Base-by-base conservation (phyloP, 2,888 invertebrate genomes). In the Xanthostigma xanthostigma region DNA sequence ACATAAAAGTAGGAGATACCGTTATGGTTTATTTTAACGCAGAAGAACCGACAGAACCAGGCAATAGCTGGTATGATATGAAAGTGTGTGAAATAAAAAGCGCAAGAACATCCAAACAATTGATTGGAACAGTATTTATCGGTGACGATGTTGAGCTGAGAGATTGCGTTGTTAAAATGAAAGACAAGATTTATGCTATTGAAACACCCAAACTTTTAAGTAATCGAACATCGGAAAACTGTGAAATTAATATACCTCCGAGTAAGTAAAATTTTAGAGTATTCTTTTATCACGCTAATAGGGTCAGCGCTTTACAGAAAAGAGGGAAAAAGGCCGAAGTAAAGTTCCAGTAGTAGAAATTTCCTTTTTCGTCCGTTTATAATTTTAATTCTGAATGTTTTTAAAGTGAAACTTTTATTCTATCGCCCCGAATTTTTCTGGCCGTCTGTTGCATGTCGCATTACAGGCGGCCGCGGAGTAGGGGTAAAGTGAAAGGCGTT, bases 1-100 rank as follows among this genome's bases (percentile, higher is more conserved):
- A 80, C 46, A 60, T 87, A 27, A 64, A 73, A 56, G 62, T 69
- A 8, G 81, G 79, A 0, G 73, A 79, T 55, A 72, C 60, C 46
- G 77, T 88, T 9, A 76, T 90, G 75, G 70, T 81, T 1, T 89
- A 88, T 64, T 76, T 84, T 59, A 87, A 88, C 60, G 70, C 77
- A 9, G 85, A 87, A 49, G 68, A 80, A 10, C 78, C 80, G 0
- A 65, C 69, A 17, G 73, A 76, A 54, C 69, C 75, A 57, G 89
- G 89, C n/a, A n/a, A n/a, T 6, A 74, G 76, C 59, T 90, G 89
- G 88, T 80, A 59, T 50, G 57, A 62, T 50, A 59, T 61, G 48
- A 52, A 55, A 53, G 52, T 60, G 41, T 47, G 52, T 37, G 47
- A 55, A 53, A 53, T 53, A 56, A 64, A 79, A n/a, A 58, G 62